Percentiles rank a stretch among this genome's conserved stretches.
Conservation (phyloP, 2,888 invertebrate species). For the Ophion costatus region DNA sequence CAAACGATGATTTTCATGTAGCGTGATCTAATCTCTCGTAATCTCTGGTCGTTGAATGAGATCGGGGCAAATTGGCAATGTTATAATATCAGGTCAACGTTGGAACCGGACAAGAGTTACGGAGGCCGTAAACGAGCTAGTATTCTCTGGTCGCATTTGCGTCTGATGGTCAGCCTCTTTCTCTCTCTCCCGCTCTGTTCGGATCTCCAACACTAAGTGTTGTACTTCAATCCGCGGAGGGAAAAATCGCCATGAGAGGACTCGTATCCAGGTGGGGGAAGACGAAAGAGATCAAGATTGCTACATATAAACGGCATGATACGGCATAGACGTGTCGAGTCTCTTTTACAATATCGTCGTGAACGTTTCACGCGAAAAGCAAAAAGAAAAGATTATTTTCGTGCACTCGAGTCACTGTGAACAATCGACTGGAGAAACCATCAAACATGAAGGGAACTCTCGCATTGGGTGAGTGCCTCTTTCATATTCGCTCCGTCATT, state of each 20-base stretch:
- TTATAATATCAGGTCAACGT: constrained; percentile 69
- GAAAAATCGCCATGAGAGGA: constrained; percentile 37
- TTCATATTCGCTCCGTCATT: not conserved
- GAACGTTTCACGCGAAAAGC: constrained; percentile 47
- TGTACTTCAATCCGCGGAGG: constrained; percentile 38
- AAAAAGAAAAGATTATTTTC: constrained; percentile 3
- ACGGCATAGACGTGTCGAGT: constrained; percentile 67
- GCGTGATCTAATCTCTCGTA: constrained; percentile 69
- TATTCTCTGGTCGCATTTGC: constrained; percentile 67
- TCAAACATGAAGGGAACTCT: constrained; percentile 68
- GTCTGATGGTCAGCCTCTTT: constrained; percentile 8
- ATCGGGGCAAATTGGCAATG: constrained; percentile 67
- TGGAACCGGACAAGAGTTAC: constrained; percentile 59
- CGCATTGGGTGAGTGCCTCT: constrained; percentile 66
- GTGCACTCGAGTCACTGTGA: constrained; percentile 7
- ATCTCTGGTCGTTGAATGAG: constrained; percentile 65
- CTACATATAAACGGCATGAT: constrained; percentile 68
- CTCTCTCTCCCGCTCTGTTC: constrained; percentile 14
- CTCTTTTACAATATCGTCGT: constrained; percentile 65
- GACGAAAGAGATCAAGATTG: constrained; percentile 59
- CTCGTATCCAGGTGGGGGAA: constrained; percentile 59
- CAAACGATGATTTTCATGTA: constrained; percentile 62
- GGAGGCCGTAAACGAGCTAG: constrained; percentile 59
- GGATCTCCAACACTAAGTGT: constrained; percentile 17
- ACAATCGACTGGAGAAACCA: constrained; percentile 4